Evolutionary conservation across 2,797 vertebrate genomes (phyloP).

Genomic region (Eidolon dupreanum): DNA sequence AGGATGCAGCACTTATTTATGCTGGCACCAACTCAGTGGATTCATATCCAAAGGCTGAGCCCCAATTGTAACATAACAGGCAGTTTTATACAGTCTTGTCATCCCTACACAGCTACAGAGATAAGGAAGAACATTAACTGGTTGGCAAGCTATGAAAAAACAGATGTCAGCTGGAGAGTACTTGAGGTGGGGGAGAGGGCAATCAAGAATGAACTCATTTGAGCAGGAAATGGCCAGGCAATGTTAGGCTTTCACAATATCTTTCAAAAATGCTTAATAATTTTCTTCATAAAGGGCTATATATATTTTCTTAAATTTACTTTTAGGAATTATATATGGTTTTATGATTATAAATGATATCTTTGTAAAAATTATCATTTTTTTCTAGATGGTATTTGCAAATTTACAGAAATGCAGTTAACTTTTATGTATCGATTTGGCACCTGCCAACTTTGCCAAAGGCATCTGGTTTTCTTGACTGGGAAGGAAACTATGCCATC

Average conservation of each 20-base stretch:
- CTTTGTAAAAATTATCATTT: background rate
- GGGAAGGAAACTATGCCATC: background rate
- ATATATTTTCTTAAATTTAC: background rate
- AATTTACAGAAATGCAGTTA: background rate
- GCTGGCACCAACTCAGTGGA: no score
- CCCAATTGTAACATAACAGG: no score
- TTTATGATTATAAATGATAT: background rate
- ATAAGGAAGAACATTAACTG: no score
- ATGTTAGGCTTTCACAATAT: background rate
- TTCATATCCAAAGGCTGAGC: no score
- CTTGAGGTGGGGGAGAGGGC: no score
- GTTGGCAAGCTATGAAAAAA: no score
- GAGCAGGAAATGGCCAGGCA: no score
- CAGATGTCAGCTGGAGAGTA: no score
- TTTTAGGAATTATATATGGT: background rate
- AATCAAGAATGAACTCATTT: no score
- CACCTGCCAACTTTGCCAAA: background rate
- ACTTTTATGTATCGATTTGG: background rate
- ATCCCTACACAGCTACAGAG: no score
- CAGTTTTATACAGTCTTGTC: no score
- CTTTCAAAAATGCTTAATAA: background rate
- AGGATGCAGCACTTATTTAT: no score
- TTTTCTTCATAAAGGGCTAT: background rate
- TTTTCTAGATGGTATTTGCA: background rate
- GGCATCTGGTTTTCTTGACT: background rate